phyloP scores from a whole-genome alignment of 2,797 vertebrate species.

The Argentina silus region DNA sequence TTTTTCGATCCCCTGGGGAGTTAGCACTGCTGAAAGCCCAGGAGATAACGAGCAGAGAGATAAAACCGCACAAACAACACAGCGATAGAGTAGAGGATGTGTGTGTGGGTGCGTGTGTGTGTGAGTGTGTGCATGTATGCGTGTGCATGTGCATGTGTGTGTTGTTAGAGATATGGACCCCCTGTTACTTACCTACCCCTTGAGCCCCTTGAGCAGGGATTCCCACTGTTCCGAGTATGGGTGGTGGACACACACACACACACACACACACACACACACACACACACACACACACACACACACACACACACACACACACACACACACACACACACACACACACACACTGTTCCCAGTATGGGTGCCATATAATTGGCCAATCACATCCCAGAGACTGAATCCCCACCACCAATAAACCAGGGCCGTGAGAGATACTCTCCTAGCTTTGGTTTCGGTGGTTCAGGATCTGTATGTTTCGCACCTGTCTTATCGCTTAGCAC shows the following conservation, averaged over 20 bases:
- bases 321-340: constrained; percentile 7
- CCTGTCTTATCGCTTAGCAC: background rate
- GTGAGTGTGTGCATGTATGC: background rate
- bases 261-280: constrained; percentile 3
- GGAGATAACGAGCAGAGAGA: constrained; percentile 69
- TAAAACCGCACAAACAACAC: constrained; percentile 72
- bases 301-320: background rate
- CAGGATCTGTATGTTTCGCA: background rate
- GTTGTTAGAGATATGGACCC: background rate
- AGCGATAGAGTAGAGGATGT: constrained; percentile 17
- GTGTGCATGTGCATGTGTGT: constrained; percentile 24
- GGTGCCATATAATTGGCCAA: constrained; percentile 15
- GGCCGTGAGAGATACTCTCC: background rate
- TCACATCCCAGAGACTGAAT: background rate
- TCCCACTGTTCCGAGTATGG: constrained; percentile 24
- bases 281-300: background rate
- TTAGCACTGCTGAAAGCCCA: constrained; percentile 61
- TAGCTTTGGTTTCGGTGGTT: background rate
- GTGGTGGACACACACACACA: background rate
- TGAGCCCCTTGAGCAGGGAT: constrained; percentile 18
- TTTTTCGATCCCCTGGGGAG: constrained; percentile 57
- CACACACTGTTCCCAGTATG: background rate
- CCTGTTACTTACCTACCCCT: constrained; percentile 31
- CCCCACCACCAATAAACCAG: background rate
- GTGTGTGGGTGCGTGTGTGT: constrained; percentile 21